Percentiles rank a stretch among this genome's conserved stretches.
phyloP scores from a whole-genome alignment of 1,140 invertebrate genomes.

The Euglossa dilemma region DNA sequence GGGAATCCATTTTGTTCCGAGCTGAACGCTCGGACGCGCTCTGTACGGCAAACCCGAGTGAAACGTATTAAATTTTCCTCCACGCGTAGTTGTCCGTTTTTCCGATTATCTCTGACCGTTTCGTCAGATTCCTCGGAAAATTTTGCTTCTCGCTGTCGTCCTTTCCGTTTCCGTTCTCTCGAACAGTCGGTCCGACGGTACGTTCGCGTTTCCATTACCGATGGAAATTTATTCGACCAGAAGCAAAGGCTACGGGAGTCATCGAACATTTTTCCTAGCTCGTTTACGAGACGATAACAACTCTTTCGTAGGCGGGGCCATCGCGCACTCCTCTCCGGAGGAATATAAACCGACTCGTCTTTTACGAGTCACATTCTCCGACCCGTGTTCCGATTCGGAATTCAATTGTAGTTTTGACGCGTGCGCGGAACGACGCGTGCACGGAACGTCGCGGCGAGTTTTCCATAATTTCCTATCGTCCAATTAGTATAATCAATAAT shows the following conservation, averaged over 20 bases:
- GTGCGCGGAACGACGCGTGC: not conserved
- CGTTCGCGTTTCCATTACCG: too few relatives aligned
- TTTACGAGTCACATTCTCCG: conserved; percentile 21
- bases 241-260: not conserved
- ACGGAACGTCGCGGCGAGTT: not conserved
- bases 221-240: conserved; percentile 46
- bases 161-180: too few relatives aligned
- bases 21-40: not conserved
- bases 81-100: too few relatives aligned
- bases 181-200: too few relatives aligned
- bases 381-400: not conserved
- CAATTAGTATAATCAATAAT: not conserved
- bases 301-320: conserved; percentile 1
- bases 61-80: conserved; percentile 15
- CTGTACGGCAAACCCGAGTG: not conserved
- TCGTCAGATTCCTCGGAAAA: not conserved
- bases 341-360: conserved; percentile 62
- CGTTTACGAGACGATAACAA: conserved; percentile 38
- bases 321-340: not conserved
- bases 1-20: conserved; percentile 50
- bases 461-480: not conserved
- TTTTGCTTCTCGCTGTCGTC: too few relatives aligned
- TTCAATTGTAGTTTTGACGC: conserved; percentile 10
- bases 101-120: not conserved
- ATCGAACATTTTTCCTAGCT: not conserved